phyloP scores from a whole-genome alignment of 2,113 vertebrate species.

The Amblyopsis rosae region DNA sequence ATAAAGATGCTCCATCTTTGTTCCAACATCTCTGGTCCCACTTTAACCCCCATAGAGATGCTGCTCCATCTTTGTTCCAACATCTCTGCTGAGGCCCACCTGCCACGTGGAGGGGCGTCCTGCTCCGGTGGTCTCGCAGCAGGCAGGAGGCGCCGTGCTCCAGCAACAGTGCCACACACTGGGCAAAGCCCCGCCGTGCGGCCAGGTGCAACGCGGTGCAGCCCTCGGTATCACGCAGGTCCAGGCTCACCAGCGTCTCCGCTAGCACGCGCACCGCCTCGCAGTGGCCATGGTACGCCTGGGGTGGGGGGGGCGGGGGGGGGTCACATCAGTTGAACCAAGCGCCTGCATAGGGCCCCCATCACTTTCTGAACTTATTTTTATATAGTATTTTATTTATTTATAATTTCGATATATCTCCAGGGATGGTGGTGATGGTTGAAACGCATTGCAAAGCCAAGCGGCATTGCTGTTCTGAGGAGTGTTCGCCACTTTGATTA shows the following conservation, averaged over 20 bases:
- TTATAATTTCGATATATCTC: too few species aligned
- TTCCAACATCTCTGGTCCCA: too few species aligned
- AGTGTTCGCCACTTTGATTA: too few species aligned
- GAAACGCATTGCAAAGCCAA: too few species aligned
- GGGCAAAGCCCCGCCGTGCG: slow-evolving; percentile 82
- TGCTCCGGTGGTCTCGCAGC: slow-evolving; percentile 86
- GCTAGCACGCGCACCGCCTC: slow-evolving; percentile 90
- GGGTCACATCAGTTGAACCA: not conserved
- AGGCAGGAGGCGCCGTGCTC: slow-evolving; percentile 87
- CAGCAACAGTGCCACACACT: slow-evolving; percentile 90
- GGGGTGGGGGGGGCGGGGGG: not conserved
- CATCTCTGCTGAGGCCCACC: slow-evolving; percentile 65
- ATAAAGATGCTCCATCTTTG: too few species aligned
- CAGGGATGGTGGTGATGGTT: too few species aligned
- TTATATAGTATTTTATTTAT: too few species aligned
- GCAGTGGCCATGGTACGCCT: slow-evolving; percentile 96
- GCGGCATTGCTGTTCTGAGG: too few species aligned
- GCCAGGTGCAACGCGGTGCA: slow-evolving; percentile 90
- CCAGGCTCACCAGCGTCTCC: slow-evolving; percentile 93
- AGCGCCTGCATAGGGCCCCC: too few species aligned
- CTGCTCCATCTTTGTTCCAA: too few species aligned
- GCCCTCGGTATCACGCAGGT: slow-evolving; percentile 87
- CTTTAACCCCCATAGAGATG: too few species aligned
- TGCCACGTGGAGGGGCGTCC: slow-evolving; percentile 90
- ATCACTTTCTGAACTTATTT: too few species aligned